Evolutionary conservation across 2,113 vertebrate genomes (phyloP), one percentile per base, ranked within the genome.

Genomic region (Rhea americana): DNA sequence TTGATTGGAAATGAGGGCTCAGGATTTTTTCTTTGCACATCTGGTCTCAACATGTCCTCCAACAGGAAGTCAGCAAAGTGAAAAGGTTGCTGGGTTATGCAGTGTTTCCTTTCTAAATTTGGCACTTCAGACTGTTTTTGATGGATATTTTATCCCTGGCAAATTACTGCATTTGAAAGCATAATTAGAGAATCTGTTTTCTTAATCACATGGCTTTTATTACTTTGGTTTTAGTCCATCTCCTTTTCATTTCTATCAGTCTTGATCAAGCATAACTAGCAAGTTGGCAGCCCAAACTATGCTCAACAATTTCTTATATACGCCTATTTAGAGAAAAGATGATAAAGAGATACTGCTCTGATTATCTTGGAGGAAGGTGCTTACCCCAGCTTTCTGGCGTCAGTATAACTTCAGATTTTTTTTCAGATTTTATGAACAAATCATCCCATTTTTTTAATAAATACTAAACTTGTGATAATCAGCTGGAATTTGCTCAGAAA

Each of bases 121-220:
- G 97, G 96, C 95, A 97, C 98, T 98, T 98, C 97, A 97, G 98
- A 98, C 98, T 98, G 95, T 98, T 98, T 98, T 98, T 99, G 99
- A 99, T 98, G 98, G 98, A 98, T 99, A 99, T 98, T 99, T 99
- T 98, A 99, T 98, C 98, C 98, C 96, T 98, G 95, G 98, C 98
- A 99, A 99, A 99, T 99, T 98, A 98, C 98, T 97, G 97, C 98
- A 97, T 98, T 99, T 98, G 98, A 98, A 98, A 98, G 97, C 97
- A 96, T 98, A 99, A 99, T 99, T 99, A 99, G 98, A 96, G 98
- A 98, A 99, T 99, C 98, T 98, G 97, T 98, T 99, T 99, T 98
- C 98, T 98, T 99, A 98, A 99, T 99, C 98, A 98, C 97, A 93
- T 98, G 97, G 97, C 95, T 98, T 98, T 98, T 95, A 97, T 96